Evolutionary conservation across 2,113 vertebrate species (phyloP), one percentile per base, ranked within the genome.

Genomic region (Rutilus rutilus): DNA sequence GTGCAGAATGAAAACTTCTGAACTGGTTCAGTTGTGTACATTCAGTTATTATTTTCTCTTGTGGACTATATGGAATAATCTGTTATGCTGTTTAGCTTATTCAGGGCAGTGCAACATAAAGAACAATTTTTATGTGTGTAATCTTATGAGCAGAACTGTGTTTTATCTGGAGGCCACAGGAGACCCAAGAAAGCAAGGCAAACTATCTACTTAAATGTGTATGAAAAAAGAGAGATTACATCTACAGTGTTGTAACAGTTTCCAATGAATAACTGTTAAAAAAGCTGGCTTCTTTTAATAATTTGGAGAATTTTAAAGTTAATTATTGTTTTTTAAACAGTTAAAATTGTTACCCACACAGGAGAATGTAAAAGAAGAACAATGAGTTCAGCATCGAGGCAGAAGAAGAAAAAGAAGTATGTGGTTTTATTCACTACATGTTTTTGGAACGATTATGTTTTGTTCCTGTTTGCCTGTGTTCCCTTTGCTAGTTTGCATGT

Each of bases 341-440:
- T 21, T 78, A 3, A 1, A 4, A 6, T 3, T 36, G 60, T 60
- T 42, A 23, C 6, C 1, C 36, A 11, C 67, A 42, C 67, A 71
- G 36, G 39, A n/a, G 39, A 25, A n/a, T n/a, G 23, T n/a, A 45
- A 73, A 39, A 42, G 11, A 57, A 78, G 17, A 21, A 78, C 27
- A 39, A 78, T 78, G 76, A 78, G 76, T 78, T 78, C 76, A 78
- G 57, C 36, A 10, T 62, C 77, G 0, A 79, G 11, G 54, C 21
- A 62, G 4, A 79, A 79, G 36, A 79, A 45, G 78, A 79, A 79
- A n/a, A 78, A 59, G 33, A 79, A 79, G 78, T 79, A 60, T 27
- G 77, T 60, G 17, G 93, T 39, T 69, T 69, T 14, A 57, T 57
- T 57, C 54, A 57, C 54, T 23, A 6, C 54, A 8, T 57, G 19